Evolutionary conservation across 1,140 invertebrate species (phyloP).

Genomic region (Copidosoma floridanum): DNA sequence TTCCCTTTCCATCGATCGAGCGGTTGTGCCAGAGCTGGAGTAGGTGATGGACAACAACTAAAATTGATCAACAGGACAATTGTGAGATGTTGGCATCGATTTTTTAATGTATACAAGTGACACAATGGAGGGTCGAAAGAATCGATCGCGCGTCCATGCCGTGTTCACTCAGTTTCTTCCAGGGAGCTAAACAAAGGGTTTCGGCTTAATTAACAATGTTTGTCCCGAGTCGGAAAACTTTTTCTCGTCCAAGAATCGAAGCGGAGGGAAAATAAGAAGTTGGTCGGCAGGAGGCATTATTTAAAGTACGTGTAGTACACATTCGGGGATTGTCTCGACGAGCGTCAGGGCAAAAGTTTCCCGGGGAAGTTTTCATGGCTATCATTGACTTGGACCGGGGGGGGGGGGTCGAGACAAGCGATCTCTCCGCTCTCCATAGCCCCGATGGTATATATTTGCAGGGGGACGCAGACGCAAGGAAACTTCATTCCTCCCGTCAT

Average conservation of each 20-base stretch:
- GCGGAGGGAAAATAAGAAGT: no score
- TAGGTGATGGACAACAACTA: neutral
- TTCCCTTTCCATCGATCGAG: neutral
- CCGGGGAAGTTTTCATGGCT: slow-evolving; percentile 19
- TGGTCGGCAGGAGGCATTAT: slow-evolving; percentile 11
- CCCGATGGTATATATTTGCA: no score
- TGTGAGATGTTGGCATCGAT: no score
- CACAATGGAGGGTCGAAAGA: no score
- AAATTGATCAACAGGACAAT: no score
- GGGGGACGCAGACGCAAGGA: no score
- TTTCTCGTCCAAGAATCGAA: neutral
- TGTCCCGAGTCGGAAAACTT: neutral
- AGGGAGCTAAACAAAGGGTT: neutral
- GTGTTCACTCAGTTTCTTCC: no score
- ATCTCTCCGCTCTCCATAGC: no score
- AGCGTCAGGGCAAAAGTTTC: slow-evolving; percentile 11
- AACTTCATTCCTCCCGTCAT: slow-evolving; percentile 30
- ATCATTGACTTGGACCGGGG: slow-evolving; percentile 5
- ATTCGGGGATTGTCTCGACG: slow-evolving; percentile 19
- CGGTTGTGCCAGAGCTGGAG: neutral
- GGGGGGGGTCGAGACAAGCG: neutral
- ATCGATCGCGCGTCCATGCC: no score
- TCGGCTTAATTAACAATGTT: slow-evolving; percentile 15
- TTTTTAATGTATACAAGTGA: no score
- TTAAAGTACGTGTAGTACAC: slow-evolving; percentile 25